Evolutionary conservation across 2,888 invertebrate species (phyloP).

Genomic region (Chydorus sphaericus): DNA sequence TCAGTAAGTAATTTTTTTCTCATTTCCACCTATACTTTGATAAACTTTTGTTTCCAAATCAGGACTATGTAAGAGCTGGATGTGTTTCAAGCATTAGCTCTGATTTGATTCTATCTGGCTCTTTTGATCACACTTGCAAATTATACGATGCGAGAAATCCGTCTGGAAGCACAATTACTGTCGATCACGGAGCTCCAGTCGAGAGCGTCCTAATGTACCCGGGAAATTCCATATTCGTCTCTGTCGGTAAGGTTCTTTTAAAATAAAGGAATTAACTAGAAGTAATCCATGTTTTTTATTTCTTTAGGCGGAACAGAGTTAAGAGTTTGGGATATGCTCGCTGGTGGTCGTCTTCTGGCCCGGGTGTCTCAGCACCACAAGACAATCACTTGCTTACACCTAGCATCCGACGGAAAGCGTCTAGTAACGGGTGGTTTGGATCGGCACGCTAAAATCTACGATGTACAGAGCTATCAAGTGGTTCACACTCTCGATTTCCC

Average conservation of each 20-base stretch:
- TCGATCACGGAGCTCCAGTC: constrained; percentile 78
- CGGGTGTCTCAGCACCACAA: constrained; percentile 86
- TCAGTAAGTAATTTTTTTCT: constrained; percentile 23
- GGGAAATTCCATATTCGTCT: constrained; percentile 74
- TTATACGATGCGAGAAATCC: constrained; percentile 53
- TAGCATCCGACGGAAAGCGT: constrained; percentile 66
- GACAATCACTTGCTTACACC: constrained; percentile 71
- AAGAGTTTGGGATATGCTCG: constrained; percentile 82
- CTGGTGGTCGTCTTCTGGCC: constrained; percentile 70
- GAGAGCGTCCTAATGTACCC: constrained; percentile 78
- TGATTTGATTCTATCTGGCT: constrained; percentile 64
- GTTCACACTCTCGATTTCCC: constrained; percentile 82
- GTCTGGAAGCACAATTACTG: constrained; percentile 33
- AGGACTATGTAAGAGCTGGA: constrained; percentile 46
- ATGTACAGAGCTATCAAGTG: constrained; percentile 66
- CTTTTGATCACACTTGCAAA: constrained; percentile 76
- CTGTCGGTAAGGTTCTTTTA: constrained; percentile 45
- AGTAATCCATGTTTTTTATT: constrained; percentile 3
- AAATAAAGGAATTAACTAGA: neutral
- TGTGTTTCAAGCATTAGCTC: constrained; percentile 58
- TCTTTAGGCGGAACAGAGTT: constrained; percentile 62
- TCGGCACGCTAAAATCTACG: constrained; percentile 84
- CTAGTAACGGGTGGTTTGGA: constrained; percentile 83
- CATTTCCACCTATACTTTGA: neutral
- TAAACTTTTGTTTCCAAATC: constrained; percentile 16